phyloP scores from a whole-genome alignment of 2,113 vertebrate genomes.

The Equus przewalskii region DNA sequence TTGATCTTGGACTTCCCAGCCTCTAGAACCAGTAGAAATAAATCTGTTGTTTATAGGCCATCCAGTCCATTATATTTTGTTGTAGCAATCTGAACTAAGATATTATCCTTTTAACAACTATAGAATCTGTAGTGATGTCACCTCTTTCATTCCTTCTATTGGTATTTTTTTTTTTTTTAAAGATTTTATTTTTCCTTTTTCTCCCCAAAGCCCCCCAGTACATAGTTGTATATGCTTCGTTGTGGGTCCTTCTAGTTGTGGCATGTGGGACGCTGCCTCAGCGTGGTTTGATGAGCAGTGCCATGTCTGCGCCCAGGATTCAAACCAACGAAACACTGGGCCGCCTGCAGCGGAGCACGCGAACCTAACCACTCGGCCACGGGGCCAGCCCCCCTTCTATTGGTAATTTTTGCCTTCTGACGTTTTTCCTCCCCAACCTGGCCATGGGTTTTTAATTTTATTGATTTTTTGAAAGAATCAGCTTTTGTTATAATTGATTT shows the following conservation, averaged over 20 bases:
- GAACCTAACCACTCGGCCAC: no score
- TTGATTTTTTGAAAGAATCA: not conserved
- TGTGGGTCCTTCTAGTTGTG: no score
- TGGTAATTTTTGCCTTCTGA: not conserved
- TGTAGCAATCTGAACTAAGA: not conserved
- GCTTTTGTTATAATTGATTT: not conserved
- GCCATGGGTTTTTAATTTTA: not conserved
- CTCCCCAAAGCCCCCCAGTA: no score
- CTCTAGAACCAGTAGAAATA: not conserved
- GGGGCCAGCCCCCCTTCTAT: no score
- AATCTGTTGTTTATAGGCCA: not conserved
- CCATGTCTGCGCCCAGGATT: no score
- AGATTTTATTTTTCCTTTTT: no score
- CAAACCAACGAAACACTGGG: no score
- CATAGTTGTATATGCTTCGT: no score
- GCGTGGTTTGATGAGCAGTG: no score
- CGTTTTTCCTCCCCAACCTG: not conserved
- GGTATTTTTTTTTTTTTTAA: no score
- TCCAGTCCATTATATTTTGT: not conserved
- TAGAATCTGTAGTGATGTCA: not conserved
- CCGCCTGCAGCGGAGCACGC: no score
- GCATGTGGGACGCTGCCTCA: no score
- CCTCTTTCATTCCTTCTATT: not conserved
- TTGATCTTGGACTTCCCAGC: not conserved
- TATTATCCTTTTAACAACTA: not conserved